A percentile compares a stretch with the other conserved stretches of the same genome.
phyloP scores from a whole-genome alignment of 2,888 invertebrate genomes.

The Phyto melanocephala region DNA sequence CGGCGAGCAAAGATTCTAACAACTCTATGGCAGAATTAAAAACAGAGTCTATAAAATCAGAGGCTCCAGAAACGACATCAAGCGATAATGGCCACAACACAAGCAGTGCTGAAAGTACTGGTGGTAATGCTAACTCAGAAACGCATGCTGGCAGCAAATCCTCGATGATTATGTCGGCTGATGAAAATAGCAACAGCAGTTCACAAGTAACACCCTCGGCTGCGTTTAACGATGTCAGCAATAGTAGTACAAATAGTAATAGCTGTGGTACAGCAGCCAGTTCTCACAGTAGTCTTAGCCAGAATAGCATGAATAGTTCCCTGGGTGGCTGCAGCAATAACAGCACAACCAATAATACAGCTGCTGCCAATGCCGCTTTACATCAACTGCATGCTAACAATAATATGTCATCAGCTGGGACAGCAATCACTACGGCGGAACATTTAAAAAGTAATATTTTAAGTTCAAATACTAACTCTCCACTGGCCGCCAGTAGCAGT shows the following conservation, averaged over 20 bases:
- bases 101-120: slow-evolving; percentile 46
- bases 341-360: slow-evolving; percentile 3
- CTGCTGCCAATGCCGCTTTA: slow-evolving; percentile 21
- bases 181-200: slow-evolving; percentile 73
- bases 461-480: slow-evolving; percentile 65
- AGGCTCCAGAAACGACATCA: slow-evolving; percentile 59
- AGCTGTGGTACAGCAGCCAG: slow-evolving; percentile 74
- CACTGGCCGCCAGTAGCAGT: slow-evolving; percentile 63
- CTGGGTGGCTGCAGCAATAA: slow-evolving; percentile 68
- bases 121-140: slow-evolving; percentile 21
- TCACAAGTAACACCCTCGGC: slow-evolving; percentile 72
- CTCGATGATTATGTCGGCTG: slow-evolving; percentile 61
- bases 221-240: slow-evolving; percentile 75
- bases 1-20: slow-evolving; percentile 30
- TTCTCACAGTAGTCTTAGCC: slow-evolving; percentile 70
- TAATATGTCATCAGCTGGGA: slow-evolving; percentile 28
- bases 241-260: slow-evolving; percentile 77
- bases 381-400: slow-evolving; percentile 52
- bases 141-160: slow-evolving; percentile 34
- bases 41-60: slow-evolving; percentile 16
- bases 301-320: slow-evolving; percentile 70
- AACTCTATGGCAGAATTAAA: slow-evolving; percentile 4
- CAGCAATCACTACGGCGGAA: slow-evolving; percentile 60
- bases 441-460: slow-evolving; percentile 65
- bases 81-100: slow-evolving; percentile 59